Base-by-base conservation (phyloP, 2,113 vertebrate species). In the Eupsittula cactorum region DNA sequence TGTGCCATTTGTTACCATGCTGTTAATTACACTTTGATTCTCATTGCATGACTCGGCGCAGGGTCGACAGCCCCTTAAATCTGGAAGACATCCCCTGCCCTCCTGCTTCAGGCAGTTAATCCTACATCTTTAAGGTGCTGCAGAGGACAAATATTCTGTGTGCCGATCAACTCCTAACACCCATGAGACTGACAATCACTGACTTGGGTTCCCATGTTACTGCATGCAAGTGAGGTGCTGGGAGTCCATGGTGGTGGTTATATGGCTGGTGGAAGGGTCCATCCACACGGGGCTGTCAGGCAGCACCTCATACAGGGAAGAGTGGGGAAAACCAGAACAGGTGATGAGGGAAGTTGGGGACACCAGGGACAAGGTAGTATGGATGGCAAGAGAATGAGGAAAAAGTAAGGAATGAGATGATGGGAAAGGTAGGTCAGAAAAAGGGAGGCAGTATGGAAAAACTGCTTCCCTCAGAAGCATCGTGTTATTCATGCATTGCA, bases 1-100 rank as follows among this genome's bases (percentile, higher is more conserved):
- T 29, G 3, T 93, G 95, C 94, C 87, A 85, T 95, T 97, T 95
- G 79, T 86, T 50, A 50, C 63, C 62, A 41, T 5, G 9, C 65
- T 78, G 76, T 96, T 98, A 96, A 98, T 95, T 94, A 94, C 76
- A 91, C 67, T 90, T 94, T 9, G 25, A 94, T 96, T 96, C 52
- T 79, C 8, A 39, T 67, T 76, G 88, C 19, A 8, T 20, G 17
- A 50, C 76, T 92, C 16, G 2, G 94, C 1, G 0, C 59, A 84
- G 77, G 53, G 52, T 82, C 20, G 2, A 85, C 90, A 92, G 57
- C 33, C 65, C 67, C 94, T 55, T 31, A 28, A 88, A 80, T 93
- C 94, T 96, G 94, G 95, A 97, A 92, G 42, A 67, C 92, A 78
- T 90, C 52, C 57, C 21, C 50, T 84, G 46, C 25, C 55, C 50